Conservation (phyloP, 2,888 invertebrate species). For the Siphlonurus alternatus region DNA sequence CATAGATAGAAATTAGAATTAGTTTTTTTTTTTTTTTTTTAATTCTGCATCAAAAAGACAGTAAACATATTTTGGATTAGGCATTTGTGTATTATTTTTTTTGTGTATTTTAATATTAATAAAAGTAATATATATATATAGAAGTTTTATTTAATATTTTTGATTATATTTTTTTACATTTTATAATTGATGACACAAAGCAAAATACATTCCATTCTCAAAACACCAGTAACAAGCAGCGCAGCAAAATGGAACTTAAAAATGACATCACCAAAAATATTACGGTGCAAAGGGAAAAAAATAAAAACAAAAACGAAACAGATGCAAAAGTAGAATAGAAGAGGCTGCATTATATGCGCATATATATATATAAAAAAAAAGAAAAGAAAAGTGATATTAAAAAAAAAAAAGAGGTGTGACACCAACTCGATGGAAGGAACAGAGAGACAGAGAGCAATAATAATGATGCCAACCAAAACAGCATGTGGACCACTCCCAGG, state of each 20-base stretch:
- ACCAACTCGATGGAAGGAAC: background rate
- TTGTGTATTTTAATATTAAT: background rate
- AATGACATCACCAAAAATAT: slow-evolving; percentile 12
- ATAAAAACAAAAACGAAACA: slow-evolving; percentile 8
- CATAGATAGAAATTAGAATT: too few species aligned
- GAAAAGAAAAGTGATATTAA: background rate
- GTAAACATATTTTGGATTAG: too few species aligned
- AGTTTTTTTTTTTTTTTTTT: too few species aligned
- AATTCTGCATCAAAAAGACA: too few species aligned
- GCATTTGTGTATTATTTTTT: background rate
- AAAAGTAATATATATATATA: background rate
- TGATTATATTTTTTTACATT: too few species aligned
- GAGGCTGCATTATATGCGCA: background rate
- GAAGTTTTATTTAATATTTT: too few species aligned
- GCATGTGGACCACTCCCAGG: slow-evolving; percentile 12
- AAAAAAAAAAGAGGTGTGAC: background rate
- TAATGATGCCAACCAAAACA: slow-evolving; percentile 19
- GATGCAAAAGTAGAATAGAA: slow-evolving; percentile 11
- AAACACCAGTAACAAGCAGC: slow-evolving; percentile 2
- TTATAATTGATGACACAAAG: slow-evolving; percentile 1
- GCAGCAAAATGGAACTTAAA: background rate
- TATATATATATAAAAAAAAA: slow-evolving; percentile 6
- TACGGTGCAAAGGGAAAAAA: slow-evolving; percentile 10
- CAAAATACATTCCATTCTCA: background rate
- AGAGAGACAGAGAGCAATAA: background rate